A percentile compares a stretch with the other conserved stretches of the same genome.
Conservation (phyloP, 1,140 invertebrate species). For the Lucilia sericata region DNA sequence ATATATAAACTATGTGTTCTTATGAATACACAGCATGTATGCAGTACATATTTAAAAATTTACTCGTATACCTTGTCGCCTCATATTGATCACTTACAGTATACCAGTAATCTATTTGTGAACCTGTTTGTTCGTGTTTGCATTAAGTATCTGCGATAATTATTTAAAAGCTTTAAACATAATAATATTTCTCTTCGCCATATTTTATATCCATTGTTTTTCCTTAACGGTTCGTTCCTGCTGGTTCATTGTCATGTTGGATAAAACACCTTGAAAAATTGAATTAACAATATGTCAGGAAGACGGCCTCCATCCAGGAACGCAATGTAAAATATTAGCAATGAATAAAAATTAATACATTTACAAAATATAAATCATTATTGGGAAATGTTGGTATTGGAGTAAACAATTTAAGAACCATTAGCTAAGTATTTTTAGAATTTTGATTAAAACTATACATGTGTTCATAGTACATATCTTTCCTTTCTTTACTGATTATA, state of each 20-base stretch:
- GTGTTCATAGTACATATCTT: too few relatives aligned
- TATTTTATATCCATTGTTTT: neutral
- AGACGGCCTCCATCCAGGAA: neutral
- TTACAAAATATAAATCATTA: neutral
- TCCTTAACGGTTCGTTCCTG: neutral
- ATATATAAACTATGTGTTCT: neutral
- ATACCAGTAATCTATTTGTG: too few relatives aligned
- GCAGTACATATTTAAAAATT: neutral
- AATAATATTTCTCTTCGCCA: neutral
- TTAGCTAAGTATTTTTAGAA: too few relatives aligned
- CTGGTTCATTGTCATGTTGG: neutral
- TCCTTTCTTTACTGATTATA: too few relatives aligned
- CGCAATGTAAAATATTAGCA: neutral
- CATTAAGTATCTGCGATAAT: neutral
- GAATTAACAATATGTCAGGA: neutral
- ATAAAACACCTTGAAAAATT: slow-evolving; percentile 9
- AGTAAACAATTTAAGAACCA: too few relatives aligned
- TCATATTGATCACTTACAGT: too few relatives aligned
- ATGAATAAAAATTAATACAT: neutral
- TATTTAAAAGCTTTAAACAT: slow-evolving; percentile 19
- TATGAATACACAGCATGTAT: neutral
- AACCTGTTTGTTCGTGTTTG: too few relatives aligned
- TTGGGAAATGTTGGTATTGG: too few relatives aligned
- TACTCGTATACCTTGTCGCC: too few relatives aligned
- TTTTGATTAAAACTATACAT: too few relatives aligned